Conservation (phyloP, 2,797 vertebrate genomes). For the Phaenicophaeus curvirostris region DNA sequence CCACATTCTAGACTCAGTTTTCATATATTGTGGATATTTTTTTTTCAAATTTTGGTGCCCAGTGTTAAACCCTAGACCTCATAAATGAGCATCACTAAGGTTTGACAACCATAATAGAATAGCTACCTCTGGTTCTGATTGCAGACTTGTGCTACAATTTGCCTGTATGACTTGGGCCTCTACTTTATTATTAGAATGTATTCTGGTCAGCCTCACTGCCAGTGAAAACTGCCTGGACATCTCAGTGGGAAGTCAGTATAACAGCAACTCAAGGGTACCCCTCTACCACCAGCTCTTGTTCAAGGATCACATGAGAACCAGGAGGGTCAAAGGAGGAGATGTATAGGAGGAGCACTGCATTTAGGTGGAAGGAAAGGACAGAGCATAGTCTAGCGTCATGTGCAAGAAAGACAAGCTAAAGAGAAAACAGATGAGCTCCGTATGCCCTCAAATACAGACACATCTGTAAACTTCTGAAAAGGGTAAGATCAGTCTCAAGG, state of each 20-base stretch:
- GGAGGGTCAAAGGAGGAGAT: not conserved
- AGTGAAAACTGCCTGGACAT: not conserved
- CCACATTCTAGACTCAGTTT: not conserved
- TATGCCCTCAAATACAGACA: fast-evolving
- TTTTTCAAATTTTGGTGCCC: not conserved
- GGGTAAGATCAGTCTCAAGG: not conserved
- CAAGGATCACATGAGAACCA: fast-evolving
- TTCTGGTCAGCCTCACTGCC: not conserved
- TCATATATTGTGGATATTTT: not conserved
- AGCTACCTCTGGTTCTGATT: not conserved
- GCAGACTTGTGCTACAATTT: not conserved
- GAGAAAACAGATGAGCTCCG: not conserved
- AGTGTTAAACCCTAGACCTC: not conserved
- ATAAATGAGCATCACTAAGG: not conserved
- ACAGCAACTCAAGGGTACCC: fast-evolving
- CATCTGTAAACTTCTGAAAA: not conserved
- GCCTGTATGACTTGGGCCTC: not conserved
- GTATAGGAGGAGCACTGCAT: not conserved
- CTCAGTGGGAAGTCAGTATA: not conserved
- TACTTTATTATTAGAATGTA: not conserved
- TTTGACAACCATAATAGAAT: not conserved
- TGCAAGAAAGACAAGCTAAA: not conserved
- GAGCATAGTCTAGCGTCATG: not conserved
- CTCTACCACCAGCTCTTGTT: not conserved
- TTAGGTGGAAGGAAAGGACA: not conserved